Conservation (phyloP, 2,797 vertebrate species). For the Rhinogobio ventralis region DNA sequence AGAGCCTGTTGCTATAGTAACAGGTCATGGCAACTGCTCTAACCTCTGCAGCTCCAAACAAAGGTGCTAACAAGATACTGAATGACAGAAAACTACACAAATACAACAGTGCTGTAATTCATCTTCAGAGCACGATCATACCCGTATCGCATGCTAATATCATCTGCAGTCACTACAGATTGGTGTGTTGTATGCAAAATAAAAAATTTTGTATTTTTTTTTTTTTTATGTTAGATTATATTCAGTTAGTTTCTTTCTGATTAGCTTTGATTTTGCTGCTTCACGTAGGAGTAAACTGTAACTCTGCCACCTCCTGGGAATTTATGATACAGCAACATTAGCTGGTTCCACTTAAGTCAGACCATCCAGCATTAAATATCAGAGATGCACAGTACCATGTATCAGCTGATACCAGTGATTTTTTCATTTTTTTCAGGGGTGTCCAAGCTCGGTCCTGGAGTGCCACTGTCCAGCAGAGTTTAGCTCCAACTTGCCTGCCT, state of each 20-base stretch:
- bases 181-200: neutral
- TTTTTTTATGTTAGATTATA: neutral
- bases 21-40: slow-evolving; percentile 57
- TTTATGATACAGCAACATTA: slow-evolving; percentile 11
- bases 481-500: neutral
- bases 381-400: neutral
- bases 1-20: slow-evolving; percentile 74
- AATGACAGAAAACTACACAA: slow-evolving; percentile 2
- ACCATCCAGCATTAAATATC: neutral
- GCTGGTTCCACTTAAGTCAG: neutral
- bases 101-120: neutral
- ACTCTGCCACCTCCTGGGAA: slow-evolving; percentile 26
- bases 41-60: slow-evolving; percentile 57
- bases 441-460: no score
- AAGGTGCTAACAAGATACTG: neutral
- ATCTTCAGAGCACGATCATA: neutral
- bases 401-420: neutral
- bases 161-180: neutral
- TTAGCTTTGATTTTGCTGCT: neutral
- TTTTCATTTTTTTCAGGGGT: neutral
- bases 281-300: slow-evolving; percentile 5
- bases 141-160: neutral
- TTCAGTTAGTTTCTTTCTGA: neutral
- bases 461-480: no score
- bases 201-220: neutral